Base-by-base conservation (phyloP, 2,797 vertebrate species). In the Brotula barbata region DNA sequence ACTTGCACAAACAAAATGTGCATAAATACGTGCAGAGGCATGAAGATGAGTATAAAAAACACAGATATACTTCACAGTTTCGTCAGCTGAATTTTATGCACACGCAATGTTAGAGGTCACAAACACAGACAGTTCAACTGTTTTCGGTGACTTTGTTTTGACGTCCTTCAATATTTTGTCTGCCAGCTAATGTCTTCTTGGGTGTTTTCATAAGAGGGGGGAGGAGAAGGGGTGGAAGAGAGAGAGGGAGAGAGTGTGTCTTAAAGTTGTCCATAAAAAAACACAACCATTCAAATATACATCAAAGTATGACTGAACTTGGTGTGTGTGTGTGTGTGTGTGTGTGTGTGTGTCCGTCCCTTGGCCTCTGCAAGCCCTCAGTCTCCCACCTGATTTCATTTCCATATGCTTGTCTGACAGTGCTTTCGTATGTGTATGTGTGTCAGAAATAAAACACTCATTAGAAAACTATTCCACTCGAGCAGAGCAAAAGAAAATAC, bases 391-490 rank as follows among this genome's bases (percentile, higher is more conserved):
- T 64, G 15, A 83, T 82, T 68, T 73, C 23, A 64, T 85, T 84
- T 64, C 80, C 80, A 80, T 80, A 68, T 79, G 75, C 53, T 57
- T 16, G 44, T 72, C 42, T 71, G 55, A 63, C 25, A 36, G 43
- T 21, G 21, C 20, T 45, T 33, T 33, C 31, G 5, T 22, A 15
- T n/a, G 9, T 49, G n/a, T 60, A 56, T 46, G 64, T 59, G 58
- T 54, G 56, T 37, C 50, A 54, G 58, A 65, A 76, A 78, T 81
- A 78, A 84, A 81, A 71, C 59, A 51, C 47, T 75, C 60, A 74
- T 84, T 85, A 73, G 64, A 81, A 70, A 84, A 79, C 77, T 82
- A 59, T 79, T 85, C 72, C 64, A 66, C n/a, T 78, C 17, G 64
- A 71, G 75, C 70, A 65, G 17, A 79, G 75, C 42, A 45, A 85